These are phyloP conservation scores for Cydia splendana DNA, from an alignment of 1,140 invertebrate species.

Conservation along the genomic window DNA sequence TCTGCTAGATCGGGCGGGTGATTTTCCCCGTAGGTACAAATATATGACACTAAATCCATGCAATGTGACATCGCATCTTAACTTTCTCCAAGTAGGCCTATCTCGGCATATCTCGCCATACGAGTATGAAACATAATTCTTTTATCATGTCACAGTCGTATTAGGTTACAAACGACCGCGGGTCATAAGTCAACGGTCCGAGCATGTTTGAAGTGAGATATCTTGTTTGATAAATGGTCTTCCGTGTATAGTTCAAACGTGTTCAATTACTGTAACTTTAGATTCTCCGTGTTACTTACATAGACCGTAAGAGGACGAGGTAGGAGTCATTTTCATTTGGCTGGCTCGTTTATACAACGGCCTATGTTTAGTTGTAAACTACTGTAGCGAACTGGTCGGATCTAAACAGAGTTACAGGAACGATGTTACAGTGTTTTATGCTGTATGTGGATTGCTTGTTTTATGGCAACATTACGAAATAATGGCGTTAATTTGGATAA, in stretches of 20 bases:
- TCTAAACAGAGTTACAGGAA: slow-evolving; percentile 7
- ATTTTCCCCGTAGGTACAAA: too few relatives aligned
- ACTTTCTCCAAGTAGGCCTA: background rate
- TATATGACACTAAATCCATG: background rate
- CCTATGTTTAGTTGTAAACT: slow-evolving; percentile 25
- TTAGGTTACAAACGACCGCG: slow-evolving; percentile 33
- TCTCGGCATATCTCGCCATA: background rate
- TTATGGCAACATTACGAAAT: background rate
- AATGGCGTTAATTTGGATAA: background rate
- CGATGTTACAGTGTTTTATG: slow-evolving; percentile 10
- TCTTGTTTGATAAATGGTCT: slow-evolving; percentile 26
- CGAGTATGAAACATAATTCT: slow-evolving; percentile 13
- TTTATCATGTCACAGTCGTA: slow-evolving; percentile 14
- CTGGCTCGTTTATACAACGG: background rate
- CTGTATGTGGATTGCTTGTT: background rate
- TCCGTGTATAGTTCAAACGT: slow-evolving; percentile 14
- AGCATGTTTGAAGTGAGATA: slow-evolving; percentile 31
- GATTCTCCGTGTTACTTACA: background rate
- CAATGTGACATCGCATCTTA: background rate
- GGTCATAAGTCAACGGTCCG: slow-evolving; percentile 34
- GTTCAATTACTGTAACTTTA: slow-evolving; percentile 22
- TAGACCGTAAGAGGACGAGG: background rate
- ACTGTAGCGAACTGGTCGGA: background rate
- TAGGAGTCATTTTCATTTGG: background rate
- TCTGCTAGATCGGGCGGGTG: too few relatives aligned